Percentiles rank a stretch among this genome's conserved stretches.
These are phyloP conservation scores for Eurois occulta DNA, from an alignment of 2,888 invertebrate species.

Conservation along the genomic window DNA sequence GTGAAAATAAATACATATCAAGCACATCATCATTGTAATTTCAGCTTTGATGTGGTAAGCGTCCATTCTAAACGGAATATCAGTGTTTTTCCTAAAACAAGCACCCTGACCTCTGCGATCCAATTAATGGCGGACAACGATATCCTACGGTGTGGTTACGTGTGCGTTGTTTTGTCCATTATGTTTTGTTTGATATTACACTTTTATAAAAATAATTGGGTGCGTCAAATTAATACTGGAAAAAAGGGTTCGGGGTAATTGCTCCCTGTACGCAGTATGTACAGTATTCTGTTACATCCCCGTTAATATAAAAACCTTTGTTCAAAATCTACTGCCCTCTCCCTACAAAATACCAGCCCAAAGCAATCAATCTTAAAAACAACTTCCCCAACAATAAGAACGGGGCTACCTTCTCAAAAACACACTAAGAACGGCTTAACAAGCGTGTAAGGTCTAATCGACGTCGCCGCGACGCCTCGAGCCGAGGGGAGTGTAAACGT, in stretches of 20 bases:
- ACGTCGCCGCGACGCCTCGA: slow-evolving; percentile 25
- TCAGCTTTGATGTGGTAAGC: neutral
- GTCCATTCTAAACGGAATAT: neutral
- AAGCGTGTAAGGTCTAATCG: slow-evolving; percentile 60
- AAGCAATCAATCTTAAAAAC: slow-evolving; percentile 41
- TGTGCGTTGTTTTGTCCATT: slow-evolving; percentile 11
- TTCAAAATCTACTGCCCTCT: neutral
- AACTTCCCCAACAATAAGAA: slow-evolving; percentile 33
- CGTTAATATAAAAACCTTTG: too few species aligned
- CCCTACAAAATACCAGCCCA: neutral
- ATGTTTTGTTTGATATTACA: slow-evolving; percentile 22
- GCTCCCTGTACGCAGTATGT: neutral
- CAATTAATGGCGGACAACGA: slow-evolving; percentile 43
- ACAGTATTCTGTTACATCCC: neutral
- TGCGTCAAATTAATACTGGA: neutral
- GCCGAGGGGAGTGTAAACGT: slow-evolving; percentile 53
- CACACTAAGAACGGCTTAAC: slow-evolving; percentile 57
- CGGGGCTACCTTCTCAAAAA: slow-evolving; percentile 28
- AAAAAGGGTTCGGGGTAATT: neutral
- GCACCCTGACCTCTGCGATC: slow-evolving; percentile 31
- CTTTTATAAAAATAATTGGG: slow-evolving; percentile 35
- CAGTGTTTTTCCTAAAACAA: slow-evolving; percentile 20
- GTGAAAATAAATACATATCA: neutral
- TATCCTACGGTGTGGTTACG: slow-evolving; percentile 17
- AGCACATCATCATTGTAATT: neutral